Base-by-base conservation (phyloP, 2,888 invertebrate genomes). In the Rhagium mordax region DNA sequence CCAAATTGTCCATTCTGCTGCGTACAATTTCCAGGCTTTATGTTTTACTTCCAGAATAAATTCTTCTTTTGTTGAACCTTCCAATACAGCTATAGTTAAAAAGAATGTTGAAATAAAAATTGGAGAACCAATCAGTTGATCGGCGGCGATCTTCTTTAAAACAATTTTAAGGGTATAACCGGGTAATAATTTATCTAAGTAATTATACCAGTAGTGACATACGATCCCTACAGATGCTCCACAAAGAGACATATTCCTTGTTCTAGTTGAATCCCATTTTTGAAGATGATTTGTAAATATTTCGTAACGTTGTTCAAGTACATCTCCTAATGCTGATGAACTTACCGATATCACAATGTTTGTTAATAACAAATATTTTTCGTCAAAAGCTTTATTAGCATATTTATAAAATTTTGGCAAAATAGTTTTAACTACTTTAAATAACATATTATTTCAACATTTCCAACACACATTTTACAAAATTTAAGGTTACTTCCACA, bases 1-100 rank as follows among this genome's bases (percentile, higher is more conserved):
- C 97, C 98, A 98, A 24, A 98, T 92, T 5, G 95, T 85, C 95
- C 96, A 97, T 86, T 98, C 98, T 0, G 96, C 96, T 61, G 91
- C 89, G 84, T 96, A 97, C 10, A 98, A 88, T 78, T 89, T 91
- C 89, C 91, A 91, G 18, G 94, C 95, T 87, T 97, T 97, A 27
- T 90, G 88, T 79, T 89, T 90, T 33, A 95, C 89, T 88, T 96
- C 95, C 49, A 89, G 86, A 76, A 90, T 89, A 68, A 95, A 91
- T 79, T 93, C 92, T 15, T 89, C 84, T 62, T 89, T 84, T 1
- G 91, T 90, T 74, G 91, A 89, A 8, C 90, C 89, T 88, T 97
- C 96, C 78, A 96, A 88, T 33, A 93, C 81, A 3, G 93, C 94
- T 29, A 96, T 88, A 1, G 95, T 94, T 8, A 92, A 86, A 86